Evolutionary conservation across 2,888 invertebrate genomes (phyloP).

Genomic region (Sericinus montela): DNA sequence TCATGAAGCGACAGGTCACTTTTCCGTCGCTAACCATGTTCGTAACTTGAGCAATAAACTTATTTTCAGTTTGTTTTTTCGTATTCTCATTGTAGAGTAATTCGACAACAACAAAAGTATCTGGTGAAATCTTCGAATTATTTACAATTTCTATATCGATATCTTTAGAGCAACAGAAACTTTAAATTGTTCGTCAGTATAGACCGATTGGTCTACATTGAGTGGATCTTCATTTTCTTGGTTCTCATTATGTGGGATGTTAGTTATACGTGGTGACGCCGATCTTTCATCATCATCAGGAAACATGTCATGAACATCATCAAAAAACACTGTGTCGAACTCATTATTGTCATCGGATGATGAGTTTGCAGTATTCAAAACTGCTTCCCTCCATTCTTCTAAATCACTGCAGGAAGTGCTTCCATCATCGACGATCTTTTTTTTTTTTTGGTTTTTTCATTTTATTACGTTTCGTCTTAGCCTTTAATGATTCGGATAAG

Average conservation of each 20-base stretch:
- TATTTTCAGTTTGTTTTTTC: too few species aligned
- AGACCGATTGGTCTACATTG: too few species aligned
- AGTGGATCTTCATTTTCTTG: too few species aligned
- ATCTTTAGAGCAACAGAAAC: too few species aligned
- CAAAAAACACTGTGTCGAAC: slow-evolving; percentile 3
- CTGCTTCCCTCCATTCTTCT: slow-evolving; percentile 8
- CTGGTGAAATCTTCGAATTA: too few species aligned
- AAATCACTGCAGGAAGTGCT: slow-evolving; percentile 6
- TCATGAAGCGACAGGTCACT: too few species aligned
- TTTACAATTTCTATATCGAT: too few species aligned
- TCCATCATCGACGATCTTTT: slow-evolving; percentile 6
- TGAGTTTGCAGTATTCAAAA: slow-evolving; percentile 4
- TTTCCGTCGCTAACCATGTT: too few species aligned
- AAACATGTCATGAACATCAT: slow-evolving; percentile 6
- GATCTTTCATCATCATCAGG: neutral
- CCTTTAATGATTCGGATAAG: slow-evolving; percentile 4
- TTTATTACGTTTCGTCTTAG: slow-evolving; percentile 6
- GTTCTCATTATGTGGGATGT: neutral
- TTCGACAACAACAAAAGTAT: too few species aligned
- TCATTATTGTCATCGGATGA: slow-evolving; percentile 3
- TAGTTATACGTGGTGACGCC: neutral
- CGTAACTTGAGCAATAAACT: too few species aligned
- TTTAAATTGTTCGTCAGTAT: too few species aligned
- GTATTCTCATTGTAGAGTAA: too few species aligned
- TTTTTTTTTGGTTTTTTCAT: slow-evolving; percentile 11